Evolutionary conservation across 2,797 vertebrate species (phyloP), one percentile per base, ranked within the genome.

Genomic region (Danionella dracula): DNA sequence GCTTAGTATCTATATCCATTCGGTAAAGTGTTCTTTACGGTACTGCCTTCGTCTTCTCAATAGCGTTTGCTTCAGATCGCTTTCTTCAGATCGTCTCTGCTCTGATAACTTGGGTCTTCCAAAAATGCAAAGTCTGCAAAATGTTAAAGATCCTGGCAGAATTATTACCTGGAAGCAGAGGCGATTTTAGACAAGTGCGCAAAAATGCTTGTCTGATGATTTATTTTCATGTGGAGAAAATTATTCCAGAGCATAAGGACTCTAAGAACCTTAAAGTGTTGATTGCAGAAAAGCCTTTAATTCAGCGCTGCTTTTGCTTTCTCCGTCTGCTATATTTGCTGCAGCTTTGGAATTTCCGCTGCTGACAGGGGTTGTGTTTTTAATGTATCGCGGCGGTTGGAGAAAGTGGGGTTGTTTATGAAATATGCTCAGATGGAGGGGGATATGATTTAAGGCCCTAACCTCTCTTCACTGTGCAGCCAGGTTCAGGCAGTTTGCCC

Each of bases 401-500:
- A 53, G 42, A 69, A 40, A 15, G 46, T 42, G 31, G 4, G 53
- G 31, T 57, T 73, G 61, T 74, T 74, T 85, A 76, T 79, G 68
- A 78, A 72, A 74, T 74, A 66, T 66, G 57, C 62, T 65, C 53
- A 44, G 79, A 75, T 34, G 40, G 72, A 72, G 53, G 53, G 74
- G 76, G 79, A 72, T 77, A 74, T 68, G 79, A 79, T 83, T 81
- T 70, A 62, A 76, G 67, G 69, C 66, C 75, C 74, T 77, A 79
- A 82, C 51, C 58, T 61, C 41, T 34, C 68, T 42, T 56, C 64
- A 23, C 35, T 37, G 60, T 74, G 57, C 62, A 67, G 55, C 53
- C 78, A 77, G 80, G 81, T 89, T 86, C 82, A 66, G 59, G 74
- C 78, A 71, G 78, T 73, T 81, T 78, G 67, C 56, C 64, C 50